Percentiles rank a stretch among this genome's conserved stretches.
These are phyloP conservation scores for Triplophysa yarkandensis DNA, from an alignment of 2,797 vertebrate genomes.

Conservation along the genomic window DNA sequence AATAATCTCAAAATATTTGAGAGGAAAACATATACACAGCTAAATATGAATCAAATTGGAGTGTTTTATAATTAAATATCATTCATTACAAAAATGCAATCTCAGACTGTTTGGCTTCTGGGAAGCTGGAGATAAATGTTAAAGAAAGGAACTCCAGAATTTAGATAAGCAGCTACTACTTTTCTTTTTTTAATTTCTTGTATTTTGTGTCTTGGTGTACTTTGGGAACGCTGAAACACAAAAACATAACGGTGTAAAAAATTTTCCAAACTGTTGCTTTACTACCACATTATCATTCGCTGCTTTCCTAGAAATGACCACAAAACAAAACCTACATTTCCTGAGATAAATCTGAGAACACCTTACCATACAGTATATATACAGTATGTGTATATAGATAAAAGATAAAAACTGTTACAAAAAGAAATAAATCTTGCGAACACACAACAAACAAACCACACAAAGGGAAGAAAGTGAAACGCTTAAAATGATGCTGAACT, in stretches of 20 bases:
- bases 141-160: not conserved
- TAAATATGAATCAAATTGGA: not conserved
- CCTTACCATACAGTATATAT: not conserved
- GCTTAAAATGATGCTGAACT: not conserved
- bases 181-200: not conserved
- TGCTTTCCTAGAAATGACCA: slow-evolving; percentile 9
- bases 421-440: not conserved
- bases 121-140: not conserved
- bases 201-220: not conserved
- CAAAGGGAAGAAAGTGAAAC: not conserved
- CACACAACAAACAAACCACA: slow-evolving; percentile 30
- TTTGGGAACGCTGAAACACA: slow-evolving; percentile 23
- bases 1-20: slow-evolving; percentile 4
- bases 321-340: slow-evolving; percentile 25
- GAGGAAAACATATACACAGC: not conserved
- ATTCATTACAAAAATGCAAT: not conserved
- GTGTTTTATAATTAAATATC: not conserved
- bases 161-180: not conserved
- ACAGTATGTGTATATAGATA: too few relatives aligned
- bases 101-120: not conserved
- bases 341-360: slow-evolving; percentile 45
- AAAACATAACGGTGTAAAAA: not conserved
- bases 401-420: not conserved
- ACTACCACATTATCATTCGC: slow-evolving; percentile 5
- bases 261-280: not conserved